These are phyloP conservation scores for Crotalus tigris DNA, from an alignment of 2,113 vertebrate species.

Conservation along the genomic window DNA sequence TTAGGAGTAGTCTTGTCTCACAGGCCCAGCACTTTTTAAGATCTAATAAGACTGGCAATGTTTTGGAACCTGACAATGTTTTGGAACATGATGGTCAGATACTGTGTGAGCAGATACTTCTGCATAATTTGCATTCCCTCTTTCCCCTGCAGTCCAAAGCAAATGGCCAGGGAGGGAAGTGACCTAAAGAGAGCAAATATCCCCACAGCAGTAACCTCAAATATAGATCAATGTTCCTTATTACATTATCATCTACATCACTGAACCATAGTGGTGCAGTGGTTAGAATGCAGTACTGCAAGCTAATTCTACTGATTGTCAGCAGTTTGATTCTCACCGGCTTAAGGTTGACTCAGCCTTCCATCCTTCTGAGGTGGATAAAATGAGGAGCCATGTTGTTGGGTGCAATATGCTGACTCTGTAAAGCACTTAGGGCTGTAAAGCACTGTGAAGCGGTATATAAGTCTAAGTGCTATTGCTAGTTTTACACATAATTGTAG, in stretches of 20 bases:
- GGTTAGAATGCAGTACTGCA: neutral
- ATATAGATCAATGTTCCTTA: neutral
- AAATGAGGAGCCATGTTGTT: too few relatives aligned
- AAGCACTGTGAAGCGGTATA: neutral
- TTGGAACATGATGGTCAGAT: neutral
- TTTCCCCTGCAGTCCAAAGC: neutral
- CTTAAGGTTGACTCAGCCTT: neutral
- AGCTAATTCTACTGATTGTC: neutral
- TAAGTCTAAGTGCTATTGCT: neutral
- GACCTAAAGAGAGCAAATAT: neutral
- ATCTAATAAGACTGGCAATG: neutral
- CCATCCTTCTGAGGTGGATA: too few relatives aligned
- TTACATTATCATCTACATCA: neutral
- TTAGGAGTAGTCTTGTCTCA: neutral
- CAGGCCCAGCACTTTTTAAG: neutral
- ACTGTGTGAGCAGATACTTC: neutral
- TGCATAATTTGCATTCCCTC: neutral
- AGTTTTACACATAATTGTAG: neutral
- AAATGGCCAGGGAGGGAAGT: neutral
- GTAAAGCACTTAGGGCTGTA: neutral
- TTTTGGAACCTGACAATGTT: neutral
- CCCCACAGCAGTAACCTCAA: neutral
- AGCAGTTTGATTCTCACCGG: neutral
- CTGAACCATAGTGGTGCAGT: neutral
- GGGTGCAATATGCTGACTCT: neutral